phyloP scores from a whole-genome alignment of 1,140 invertebrate genomes.

The Acyrthosiphon pisum region DNA sequence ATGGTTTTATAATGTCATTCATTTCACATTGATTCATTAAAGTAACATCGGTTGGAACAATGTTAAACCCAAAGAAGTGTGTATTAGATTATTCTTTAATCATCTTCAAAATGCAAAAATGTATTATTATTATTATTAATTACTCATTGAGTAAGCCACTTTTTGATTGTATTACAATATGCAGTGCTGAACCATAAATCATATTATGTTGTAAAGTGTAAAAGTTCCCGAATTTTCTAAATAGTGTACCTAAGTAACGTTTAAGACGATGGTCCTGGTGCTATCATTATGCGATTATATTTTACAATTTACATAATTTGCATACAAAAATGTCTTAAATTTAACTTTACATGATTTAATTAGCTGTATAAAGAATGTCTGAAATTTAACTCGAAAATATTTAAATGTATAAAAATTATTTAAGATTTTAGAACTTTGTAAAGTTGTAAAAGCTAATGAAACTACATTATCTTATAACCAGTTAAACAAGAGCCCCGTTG shows the following conservation, averaged over 20 bases:
- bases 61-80: neutral
- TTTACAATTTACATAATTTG: neutral
- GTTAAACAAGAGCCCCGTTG: neutral
- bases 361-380: neutral
- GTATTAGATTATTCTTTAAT: neutral
- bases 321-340: neutral
- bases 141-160: neutral
- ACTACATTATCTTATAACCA: neutral
- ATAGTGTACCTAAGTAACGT: no score
- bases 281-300: no score
- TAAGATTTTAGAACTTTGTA: neutral
- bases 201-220: neutral
- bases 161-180: neutral
- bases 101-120: neutral
- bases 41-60: neutral
- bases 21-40: neutral
- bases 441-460: conserved; percentile 15
- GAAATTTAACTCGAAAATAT: neutral
- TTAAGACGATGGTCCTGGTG: no score
- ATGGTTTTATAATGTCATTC: neutral
- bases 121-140: neutral
- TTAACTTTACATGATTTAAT: neutral
- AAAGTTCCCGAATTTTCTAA: no score
- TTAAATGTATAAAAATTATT: neutral
- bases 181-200: neutral